Conservation (phyloP, 2,888 invertebrate genomes). For the Andrena haemorrhoa region DNA sequence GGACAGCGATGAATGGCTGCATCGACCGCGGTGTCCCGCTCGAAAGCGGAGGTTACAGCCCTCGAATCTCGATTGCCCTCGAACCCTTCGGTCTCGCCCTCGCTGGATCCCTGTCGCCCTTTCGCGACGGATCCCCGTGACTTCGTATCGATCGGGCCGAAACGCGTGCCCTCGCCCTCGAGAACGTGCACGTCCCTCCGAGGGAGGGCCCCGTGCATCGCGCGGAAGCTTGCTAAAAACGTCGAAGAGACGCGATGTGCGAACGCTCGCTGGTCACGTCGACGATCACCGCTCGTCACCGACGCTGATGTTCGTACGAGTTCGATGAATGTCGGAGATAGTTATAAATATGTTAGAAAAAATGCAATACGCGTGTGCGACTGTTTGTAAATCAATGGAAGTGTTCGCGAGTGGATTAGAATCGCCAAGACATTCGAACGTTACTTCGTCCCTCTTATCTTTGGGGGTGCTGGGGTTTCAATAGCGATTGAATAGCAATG, state of each 20-base stretch:
- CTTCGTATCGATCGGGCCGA: slow-evolving; percentile 40
- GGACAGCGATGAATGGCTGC: slow-evolving; percentile 74
- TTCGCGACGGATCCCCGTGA: slow-evolving; percentile 15
- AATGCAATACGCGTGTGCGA: slow-evolving; percentile 40
- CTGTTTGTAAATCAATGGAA: slow-evolving; percentile 11
- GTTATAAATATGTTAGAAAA: slow-evolving; percentile 44
- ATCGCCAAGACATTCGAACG: background rate
- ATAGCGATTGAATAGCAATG: too few species aligned
- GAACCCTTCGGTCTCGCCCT: slow-evolving; percentile 16
- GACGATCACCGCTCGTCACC: background rate
- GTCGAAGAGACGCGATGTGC: background rate
- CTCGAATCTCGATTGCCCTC: slow-evolving; percentile 19
- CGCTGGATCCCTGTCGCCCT: slow-evolving; percentile 1
- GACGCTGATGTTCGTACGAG: background rate
- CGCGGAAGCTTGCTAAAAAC: slow-evolving; percentile 2
- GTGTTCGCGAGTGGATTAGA: background rate
- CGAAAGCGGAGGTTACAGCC: slow-evolving; percentile 20
- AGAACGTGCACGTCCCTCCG: background rate
- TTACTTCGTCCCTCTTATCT: background rate
- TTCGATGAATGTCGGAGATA: slow-evolving; percentile 2
- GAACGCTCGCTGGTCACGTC: too few species aligned
- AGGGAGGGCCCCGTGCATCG: background rate
- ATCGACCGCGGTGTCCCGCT: slow-evolving; percentile 52
- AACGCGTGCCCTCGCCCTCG: slow-evolving; percentile 19
- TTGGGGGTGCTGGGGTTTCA: too few species aligned